Evolutionary conservation across 2,888 invertebrate genomes (phyloP).

Genomic region (Drepanosiphum platanoidis): DNA sequence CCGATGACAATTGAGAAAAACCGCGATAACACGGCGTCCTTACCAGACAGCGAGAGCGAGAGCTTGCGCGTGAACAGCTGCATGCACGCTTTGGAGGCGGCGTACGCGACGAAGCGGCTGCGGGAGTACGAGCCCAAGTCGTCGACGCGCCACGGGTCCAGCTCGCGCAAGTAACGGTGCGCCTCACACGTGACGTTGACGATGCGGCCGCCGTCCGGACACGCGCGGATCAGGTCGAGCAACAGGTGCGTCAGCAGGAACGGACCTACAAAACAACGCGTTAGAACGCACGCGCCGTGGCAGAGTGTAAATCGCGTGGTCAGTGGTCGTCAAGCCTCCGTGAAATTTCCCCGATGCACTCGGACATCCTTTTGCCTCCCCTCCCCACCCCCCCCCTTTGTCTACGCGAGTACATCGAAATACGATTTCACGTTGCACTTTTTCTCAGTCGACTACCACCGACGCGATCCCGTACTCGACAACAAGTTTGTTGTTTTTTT

Average conservation of each 20-base stretch:
- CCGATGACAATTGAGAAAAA: no score
- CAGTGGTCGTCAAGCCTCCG: no score
- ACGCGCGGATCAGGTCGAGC: constrained; percentile 67
- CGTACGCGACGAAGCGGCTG: neutral
- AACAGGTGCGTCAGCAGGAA: constrained; percentile 69
- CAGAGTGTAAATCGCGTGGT: no score
- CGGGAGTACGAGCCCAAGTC: neutral
- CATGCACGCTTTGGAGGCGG: neutral
- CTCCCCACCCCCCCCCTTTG: neutral
- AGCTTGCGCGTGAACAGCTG: constrained; percentile 18
- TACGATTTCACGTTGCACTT: no score
- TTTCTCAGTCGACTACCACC: no score
- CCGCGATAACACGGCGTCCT: no score
- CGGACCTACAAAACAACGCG: constrained; percentile 66
- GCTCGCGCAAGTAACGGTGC: constrained; percentile 65
- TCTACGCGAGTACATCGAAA: no score
- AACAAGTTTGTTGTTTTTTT: no score
- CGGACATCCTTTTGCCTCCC: neutral
- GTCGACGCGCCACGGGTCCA: neutral
- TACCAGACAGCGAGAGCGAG: neutral
- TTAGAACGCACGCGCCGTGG: no score
- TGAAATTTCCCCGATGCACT: no score
- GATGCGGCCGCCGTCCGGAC: constrained; percentile 66
- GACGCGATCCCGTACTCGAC: no score
- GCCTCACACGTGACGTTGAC: constrained; percentile 69